Conservation (phyloP, 2,888 invertebrate species). For the Subacronicta megacephala region DNA sequence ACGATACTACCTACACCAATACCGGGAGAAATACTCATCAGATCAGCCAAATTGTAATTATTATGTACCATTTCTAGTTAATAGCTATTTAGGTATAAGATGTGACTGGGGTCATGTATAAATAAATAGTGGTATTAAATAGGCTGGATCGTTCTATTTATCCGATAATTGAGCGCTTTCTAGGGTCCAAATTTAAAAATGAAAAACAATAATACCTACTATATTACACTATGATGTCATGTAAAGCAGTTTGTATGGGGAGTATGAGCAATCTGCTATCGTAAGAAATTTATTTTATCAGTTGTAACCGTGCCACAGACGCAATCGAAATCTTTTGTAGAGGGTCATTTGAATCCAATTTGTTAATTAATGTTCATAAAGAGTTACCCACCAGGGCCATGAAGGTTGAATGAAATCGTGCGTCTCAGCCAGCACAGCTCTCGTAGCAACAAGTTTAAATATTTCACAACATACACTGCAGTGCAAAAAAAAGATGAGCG, state of each 20-base stretch:
- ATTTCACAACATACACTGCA: slow-evolving; percentile 27
- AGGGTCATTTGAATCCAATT: background rate
- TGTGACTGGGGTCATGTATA: too few species aligned
- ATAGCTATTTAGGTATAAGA: too few species aligned
- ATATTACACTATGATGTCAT: background rate
- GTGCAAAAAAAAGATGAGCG: slow-evolving; percentile 44
- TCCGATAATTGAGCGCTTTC: background rate
- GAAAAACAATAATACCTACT: background rate
- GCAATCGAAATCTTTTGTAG: too few species aligned
- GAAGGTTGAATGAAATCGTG: background rate
- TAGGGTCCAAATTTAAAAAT: background rate
- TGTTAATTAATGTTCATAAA: background rate
- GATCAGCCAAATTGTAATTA: too few species aligned
- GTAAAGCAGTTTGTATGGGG: background rate
- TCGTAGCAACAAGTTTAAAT: slow-evolving; percentile 27
- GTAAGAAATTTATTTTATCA: too few species aligned
- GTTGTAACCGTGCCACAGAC: too few species aligned
- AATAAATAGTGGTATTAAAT: too few species aligned
- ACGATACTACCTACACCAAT: slow-evolving; percentile 25
- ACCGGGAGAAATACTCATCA: slow-evolving; percentile 18
- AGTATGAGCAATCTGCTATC: too few species aligned
- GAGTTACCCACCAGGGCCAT: background rate
- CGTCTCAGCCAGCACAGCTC: slow-evolving; percentile 9
- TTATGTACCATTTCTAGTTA: too few species aligned
- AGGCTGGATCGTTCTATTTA: background rate